Evolutionary conservation across 92 coral and sea anemone species (phyloP).

Genomic region (Palythoa heliodiscus): DNA sequence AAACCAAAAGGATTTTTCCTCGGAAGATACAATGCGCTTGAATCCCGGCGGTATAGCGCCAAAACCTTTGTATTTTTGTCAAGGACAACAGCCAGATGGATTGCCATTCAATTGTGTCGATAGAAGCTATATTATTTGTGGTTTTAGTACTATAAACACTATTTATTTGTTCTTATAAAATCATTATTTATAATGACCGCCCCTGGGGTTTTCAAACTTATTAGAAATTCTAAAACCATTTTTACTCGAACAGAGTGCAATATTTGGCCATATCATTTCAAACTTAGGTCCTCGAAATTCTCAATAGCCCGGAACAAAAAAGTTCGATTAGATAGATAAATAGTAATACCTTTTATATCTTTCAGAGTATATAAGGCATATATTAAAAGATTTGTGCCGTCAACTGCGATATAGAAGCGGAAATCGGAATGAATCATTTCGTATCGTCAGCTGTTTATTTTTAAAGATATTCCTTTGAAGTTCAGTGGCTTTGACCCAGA

Average conservation of each 20-base stretch:
- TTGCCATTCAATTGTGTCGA: conserved; percentile 24
- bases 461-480: background rate
- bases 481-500: conserved; percentile 10
- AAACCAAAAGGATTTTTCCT: background rate
- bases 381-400: background rate
- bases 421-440: background rate
- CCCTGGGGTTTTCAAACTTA: conserved; percentile 27
- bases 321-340: background rate
- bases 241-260: conserved; percentile 12
- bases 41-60: background rate
- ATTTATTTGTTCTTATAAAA: conserved; percentile 41
- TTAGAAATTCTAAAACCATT: conserved; percentile 36
- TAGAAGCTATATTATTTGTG: conserved; percentile 34
- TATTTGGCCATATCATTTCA: conserved; percentile 11
- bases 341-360: background rate
- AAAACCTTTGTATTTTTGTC: background rate
- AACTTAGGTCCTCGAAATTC: background rate
- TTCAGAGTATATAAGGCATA: background rate
- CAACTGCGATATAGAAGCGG: background rate
- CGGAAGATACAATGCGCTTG: background rate
- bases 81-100: conserved; percentile 10
- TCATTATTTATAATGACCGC: conserved; percentile 37
- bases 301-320: background rate
- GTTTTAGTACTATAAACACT: conserved; percentile 37
- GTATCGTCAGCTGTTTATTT: background rate